Conservation (phyloP, 2,797 vertebrate species). For the Sebastes steindachneri region DNA sequence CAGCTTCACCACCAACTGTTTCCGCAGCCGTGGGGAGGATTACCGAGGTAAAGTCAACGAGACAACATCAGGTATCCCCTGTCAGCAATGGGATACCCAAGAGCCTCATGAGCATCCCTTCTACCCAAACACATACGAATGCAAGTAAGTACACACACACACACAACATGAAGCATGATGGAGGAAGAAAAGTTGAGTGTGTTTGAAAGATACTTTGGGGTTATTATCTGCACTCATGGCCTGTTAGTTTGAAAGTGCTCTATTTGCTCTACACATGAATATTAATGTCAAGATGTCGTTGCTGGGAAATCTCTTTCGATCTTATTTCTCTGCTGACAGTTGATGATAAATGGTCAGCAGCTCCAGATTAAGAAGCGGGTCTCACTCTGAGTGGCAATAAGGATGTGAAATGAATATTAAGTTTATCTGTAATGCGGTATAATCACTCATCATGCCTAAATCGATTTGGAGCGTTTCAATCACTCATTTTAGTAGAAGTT, state of each 20-base stretch:
- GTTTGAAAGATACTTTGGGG: neutral
- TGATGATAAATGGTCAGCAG: slow-evolving; percentile 57
- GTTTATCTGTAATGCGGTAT: neutral
- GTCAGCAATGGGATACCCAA: slow-evolving; percentile 94
- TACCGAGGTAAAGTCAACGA: slow-evolving; percentile 91
- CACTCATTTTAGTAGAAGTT: neutral
- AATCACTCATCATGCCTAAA: slow-evolving; percentile 34
- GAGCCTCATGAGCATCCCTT: slow-evolving; percentile 91
- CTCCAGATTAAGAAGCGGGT: slow-evolving; percentile 20
- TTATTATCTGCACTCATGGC: neutral
- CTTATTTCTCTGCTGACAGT: slow-evolving; percentile 44
- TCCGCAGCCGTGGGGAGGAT: slow-evolving; percentile 90
- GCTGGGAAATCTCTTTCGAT: slow-evolving; percentile 8
- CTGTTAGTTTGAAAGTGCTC: slow-evolving; percentile 2
- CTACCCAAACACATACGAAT: slow-evolving; percentile 89
- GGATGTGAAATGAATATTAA: slow-evolving; percentile 52
- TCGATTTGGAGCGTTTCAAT: slow-evolving; percentile 19
- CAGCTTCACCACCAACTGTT: slow-evolving; percentile 85
- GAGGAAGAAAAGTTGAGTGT: neutral
- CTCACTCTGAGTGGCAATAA: slow-evolving; percentile 10
- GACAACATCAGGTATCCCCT: slow-evolving; percentile 90
- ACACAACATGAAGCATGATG: no score
- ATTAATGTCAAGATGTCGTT: slow-evolving; percentile 44
- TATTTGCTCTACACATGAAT: slow-evolving; percentile 39
- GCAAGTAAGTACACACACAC: slow-evolving; percentile 88